phyloP scores from a whole-genome alignment of 2,888 invertebrate species.

The Hemicrepidius hirtus region DNA sequence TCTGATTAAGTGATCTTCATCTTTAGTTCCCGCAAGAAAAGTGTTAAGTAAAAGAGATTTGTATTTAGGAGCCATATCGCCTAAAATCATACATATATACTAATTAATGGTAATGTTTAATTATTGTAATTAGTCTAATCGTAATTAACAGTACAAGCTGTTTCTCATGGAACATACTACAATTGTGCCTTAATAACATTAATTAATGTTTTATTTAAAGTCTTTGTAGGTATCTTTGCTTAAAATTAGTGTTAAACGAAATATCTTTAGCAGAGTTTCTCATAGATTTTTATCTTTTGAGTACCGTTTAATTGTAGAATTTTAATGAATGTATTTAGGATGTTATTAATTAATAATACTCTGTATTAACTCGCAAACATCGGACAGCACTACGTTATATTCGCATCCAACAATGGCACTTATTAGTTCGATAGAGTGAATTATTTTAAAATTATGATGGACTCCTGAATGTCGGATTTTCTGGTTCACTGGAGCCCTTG shows the following conservation, averaged over 20 bases:
- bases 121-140: background rate
- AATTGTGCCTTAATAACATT: background rate
- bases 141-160: conserved; percentile 7
- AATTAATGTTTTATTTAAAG: conserved; percentile 13
- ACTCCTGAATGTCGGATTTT: too few species aligned
- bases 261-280: background rate
- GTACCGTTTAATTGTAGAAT: too few species aligned
- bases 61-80: conserved; percentile 82
- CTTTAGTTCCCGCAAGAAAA: conserved; percentile 81
- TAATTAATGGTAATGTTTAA: conserved; percentile 23
- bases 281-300: too few species aligned
- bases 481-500: too few species aligned
- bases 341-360: too few species aligned
- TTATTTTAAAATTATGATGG: too few species aligned
- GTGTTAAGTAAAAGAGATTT: conserved; percentile 82
- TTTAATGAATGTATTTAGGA: too few species aligned
- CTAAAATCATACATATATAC: conserved; percentile 70
- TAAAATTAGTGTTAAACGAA: background rate
- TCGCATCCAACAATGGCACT: too few species aligned
- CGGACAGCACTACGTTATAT: too few species aligned
- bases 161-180: conserved; percentile 20
- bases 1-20: conserved; percentile 82
- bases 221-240: background rate
- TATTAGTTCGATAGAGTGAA: too few species aligned
- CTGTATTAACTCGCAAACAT: too few species aligned